These are phyloP conservation scores for Ictalurus punctatus DNA, from an alignment of 2,113 vertebrate species.

Conservation along the genomic window DNA sequence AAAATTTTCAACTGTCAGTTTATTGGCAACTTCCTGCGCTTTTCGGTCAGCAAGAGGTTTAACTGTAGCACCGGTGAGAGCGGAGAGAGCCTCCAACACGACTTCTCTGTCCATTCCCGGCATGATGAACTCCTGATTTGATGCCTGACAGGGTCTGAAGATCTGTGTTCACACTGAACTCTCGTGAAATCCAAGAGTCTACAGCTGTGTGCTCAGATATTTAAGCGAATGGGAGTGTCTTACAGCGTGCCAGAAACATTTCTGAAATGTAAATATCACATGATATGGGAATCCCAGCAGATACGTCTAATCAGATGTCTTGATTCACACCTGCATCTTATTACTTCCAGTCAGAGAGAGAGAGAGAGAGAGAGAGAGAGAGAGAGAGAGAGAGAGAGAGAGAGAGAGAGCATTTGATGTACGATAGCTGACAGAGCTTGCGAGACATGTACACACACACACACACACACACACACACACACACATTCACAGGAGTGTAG, in stretches of 20 bases:
- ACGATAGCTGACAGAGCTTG: too few relatives aligned
- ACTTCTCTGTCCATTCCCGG: not conserved
- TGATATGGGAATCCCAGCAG: too few relatives aligned
- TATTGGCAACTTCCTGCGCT: not conserved
- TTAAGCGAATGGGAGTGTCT: not conserved
- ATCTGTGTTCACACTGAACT: not conserved
- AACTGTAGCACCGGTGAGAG: constrained; percentile 14
- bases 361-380: too few relatives aligned
- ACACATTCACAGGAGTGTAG: too few relatives aligned
- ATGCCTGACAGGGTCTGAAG: not conserved
- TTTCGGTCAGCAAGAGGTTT: not conserved
- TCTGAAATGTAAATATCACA: not conserved
- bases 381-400: too few relatives aligned
- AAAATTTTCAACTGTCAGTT: constrained; percentile 1
- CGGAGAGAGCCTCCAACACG: constrained; percentile 38
- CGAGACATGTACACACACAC: too few relatives aligned
- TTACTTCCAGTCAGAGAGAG: too few relatives aligned
- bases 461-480: too few relatives aligned
- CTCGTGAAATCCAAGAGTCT: not conserved
- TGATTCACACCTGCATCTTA: too few relatives aligned
- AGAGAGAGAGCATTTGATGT: too few relatives aligned
- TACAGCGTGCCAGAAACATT: not conserved
- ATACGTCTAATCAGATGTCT: too few relatives aligned
- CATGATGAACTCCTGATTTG: not conserved
- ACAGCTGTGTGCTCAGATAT: not conserved